Evolutionary conservation across 30 jellyfish, hydroid and myxozoan genomes (phyloP), one percentile per base, ranked within the genome.

Genomic region (Pseudorhiza aurosa): DNA sequence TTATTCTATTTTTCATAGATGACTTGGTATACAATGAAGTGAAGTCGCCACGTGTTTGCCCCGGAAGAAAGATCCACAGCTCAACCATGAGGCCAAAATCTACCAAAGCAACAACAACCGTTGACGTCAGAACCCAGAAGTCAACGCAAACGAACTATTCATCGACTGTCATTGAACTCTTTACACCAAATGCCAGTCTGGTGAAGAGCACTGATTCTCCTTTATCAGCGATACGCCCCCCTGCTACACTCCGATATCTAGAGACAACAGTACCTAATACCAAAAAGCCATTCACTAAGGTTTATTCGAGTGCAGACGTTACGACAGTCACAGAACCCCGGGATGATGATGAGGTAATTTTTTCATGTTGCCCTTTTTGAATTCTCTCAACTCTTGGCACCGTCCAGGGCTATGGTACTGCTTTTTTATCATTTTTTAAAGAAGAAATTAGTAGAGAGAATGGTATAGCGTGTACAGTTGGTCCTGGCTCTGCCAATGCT

Each of bases 41-140:
- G 43, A 3, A 46, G 30, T 70, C 83, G 6, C 83, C 83, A 10
- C 25, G 56, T 37, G 55, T 32, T 2, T 70, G 83, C 39, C 71
- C 83, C 21, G 9, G 30, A 0, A 70, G 28, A 45, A 18, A 50
- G 18, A 14, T 57, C 56, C 59, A 29, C 15, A 43, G 11, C 19
- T 2, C 68, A 46, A 29, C 47, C 15, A 43, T 8, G 40, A 44
- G 31, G 22, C 29, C 83, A 70, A 47, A 70, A 21, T 1, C 40
- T 1, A 27, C 9, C 36, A 44, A 27, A 8, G 12, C 37, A 25
- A 46, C 83, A 47, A 24, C 56, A 1, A 2, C 30, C 17, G 17
- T 49, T 10, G 25, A 21, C 24, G 37, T 49, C 25, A 1, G 60
- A 37, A 26, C 51, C 57, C 27, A 35, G 19, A 65, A 17, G 11